Evolutionary conservation across 2,797 vertebrate genomes (phyloP), one percentile per base, ranked within the genome.

Genomic region (Propithecus perrieri): DNA sequence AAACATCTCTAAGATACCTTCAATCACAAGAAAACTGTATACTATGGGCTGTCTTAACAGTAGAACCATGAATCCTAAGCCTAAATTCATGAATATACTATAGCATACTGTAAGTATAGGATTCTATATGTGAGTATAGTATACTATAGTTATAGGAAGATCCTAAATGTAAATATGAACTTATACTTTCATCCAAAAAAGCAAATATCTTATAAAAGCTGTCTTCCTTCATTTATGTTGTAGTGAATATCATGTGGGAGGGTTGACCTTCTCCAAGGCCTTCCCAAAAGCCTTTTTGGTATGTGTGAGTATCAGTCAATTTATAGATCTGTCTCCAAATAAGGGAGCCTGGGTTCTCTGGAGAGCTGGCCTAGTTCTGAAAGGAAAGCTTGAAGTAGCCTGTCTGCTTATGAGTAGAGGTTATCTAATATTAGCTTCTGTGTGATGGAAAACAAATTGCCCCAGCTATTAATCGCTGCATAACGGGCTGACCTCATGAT

Each of bases 311-410:
- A 91, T 89, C 69, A 78, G 67, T 86, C 80, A 88, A 55, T 92
- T 95, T 95, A 89, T 85, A 92, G 84, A 92, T 88, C 33, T 46
- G 48, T 65, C 38, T 95, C 90, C 72, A 96, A 85, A 89, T 92
- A 91, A n/a, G 38, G 92, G 38, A 92, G 26, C 2, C 57, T 75
- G 22, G 7, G 28, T 85, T 93, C 97, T 93, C 96, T 35, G 2
- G 96, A 95, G 97, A 96, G 80, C 65, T 93, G 96, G 20, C 88
- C 88, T 74, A 96, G 61, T 97, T 96, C 83, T 89, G 28, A 89
- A 95, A 96, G 76, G 74, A 85, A 93, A 57, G 38, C 33, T 78
- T 92, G 28, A 86, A 89, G 75, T 46, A 90, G 61, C 2, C 61
- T 59, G 59, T 78, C 61, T 48, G 74, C 57, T 85, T 69, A 33